A percentile compares a stretch with the other conserved stretches of the same genome.
These are phyloP conservation scores for Orussus abietinus DNA, from an alignment of 1,140 invertebrate species.

Conservation along the genomic window DNA sequence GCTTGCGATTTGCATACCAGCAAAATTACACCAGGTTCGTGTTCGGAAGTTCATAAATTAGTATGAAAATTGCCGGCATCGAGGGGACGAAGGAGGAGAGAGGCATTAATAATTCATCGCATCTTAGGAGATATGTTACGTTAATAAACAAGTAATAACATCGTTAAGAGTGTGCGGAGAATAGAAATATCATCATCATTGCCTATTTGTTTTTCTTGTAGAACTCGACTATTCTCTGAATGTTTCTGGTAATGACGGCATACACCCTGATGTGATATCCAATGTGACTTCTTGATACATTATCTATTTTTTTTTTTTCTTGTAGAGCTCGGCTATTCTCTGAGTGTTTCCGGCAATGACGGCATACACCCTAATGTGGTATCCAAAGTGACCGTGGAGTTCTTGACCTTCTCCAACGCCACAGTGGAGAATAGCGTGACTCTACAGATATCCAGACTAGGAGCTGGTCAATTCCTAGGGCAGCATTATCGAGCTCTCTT, in stretches of 20 bases:
- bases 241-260: slow-evolving; percentile 85
- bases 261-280: slow-evolving; percentile 78
- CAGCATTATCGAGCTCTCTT: slow-evolving; percentile 71
- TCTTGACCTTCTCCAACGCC: slow-evolving; percentile 72
- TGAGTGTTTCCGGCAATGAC: slow-evolving; percentile 84
- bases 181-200: too few species aligned
- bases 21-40: slow-evolving; percentile 60
- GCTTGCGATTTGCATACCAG: slow-evolving; percentile 76
- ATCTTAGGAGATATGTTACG: slow-evolving; percentile 12
- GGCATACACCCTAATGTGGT: slow-evolving; percentile 79
- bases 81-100: neutral
- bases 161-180: too few species aligned
- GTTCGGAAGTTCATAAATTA: slow-evolving; percentile 18
- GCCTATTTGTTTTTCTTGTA: slow-evolving; percentile 16
- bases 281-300: too few species aligned
- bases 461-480: slow-evolving; percentile 68
- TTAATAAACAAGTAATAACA: slow-evolving; percentile 19
- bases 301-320: slow-evolving; percentile 7
- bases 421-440: slow-evolving; percentile 82
- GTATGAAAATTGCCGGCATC: slow-evolving; percentile 6
- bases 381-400: slow-evolving; percentile 79
- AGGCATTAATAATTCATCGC: slow-evolving; percentile 39
- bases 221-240: slow-evolving; percentile 69
- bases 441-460: slow-evolving; percentile 69
- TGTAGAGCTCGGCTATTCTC: slow-evolving; percentile 62